Evolutionary conservation across 2,113 vertebrate species (phyloP).

Genomic region (Salvator merianae): DNA sequence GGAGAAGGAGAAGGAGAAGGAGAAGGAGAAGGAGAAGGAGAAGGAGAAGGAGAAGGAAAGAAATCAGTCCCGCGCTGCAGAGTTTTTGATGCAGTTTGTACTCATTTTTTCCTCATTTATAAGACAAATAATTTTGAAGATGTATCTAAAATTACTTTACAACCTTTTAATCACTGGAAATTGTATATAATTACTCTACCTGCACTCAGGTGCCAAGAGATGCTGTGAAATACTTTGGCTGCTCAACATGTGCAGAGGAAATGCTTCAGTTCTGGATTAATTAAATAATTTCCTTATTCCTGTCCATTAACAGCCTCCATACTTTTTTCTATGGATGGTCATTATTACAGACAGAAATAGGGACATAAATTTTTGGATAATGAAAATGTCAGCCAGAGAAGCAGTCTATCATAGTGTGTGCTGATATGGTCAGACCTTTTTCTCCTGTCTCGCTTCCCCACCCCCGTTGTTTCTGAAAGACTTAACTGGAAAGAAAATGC

Average conservation of each 20-base stretch:
- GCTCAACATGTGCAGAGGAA: slow-evolving; percentile 73
- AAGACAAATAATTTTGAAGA: slow-evolving; percentile 79
- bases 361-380: slow-evolving; percentile 92
- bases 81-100: slow-evolving; percentile 59
- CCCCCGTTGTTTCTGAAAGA: slow-evolving; percentile 58
- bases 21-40: too few relatives aligned
- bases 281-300: slow-evolving; percentile 85
- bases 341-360: slow-evolving; percentile 92
- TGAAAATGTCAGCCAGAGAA: slow-evolving; percentile 92
- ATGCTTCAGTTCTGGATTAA: slow-evolving; percentile 81
- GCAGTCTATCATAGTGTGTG: slow-evolving; percentile 80
- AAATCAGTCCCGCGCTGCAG: slow-evolving; percentile 34
- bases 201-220: slow-evolving; percentile 74
- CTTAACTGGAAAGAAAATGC: slow-evolving; percentile 33
- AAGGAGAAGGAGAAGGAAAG: too few relatives aligned
- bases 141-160: slow-evolving; percentile 79
- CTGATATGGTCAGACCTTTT: slow-evolving; percentile 75
- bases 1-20: too few relatives aligned
- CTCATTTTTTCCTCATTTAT: slow-evolving; percentile 71
- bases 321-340: slow-evolving; percentile 82
- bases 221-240: slow-evolving; percentile 74
- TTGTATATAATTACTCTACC: slow-evolving; percentile 79
- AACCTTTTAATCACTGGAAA: slow-evolving; percentile 82
- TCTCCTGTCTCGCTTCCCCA: slow-evolving; percentile 56
- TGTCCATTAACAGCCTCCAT: slow-evolving; percentile 86